Base-by-base conservation (phyloP, 1,140 invertebrate species). In the Diabrotica virgifera region DNA sequence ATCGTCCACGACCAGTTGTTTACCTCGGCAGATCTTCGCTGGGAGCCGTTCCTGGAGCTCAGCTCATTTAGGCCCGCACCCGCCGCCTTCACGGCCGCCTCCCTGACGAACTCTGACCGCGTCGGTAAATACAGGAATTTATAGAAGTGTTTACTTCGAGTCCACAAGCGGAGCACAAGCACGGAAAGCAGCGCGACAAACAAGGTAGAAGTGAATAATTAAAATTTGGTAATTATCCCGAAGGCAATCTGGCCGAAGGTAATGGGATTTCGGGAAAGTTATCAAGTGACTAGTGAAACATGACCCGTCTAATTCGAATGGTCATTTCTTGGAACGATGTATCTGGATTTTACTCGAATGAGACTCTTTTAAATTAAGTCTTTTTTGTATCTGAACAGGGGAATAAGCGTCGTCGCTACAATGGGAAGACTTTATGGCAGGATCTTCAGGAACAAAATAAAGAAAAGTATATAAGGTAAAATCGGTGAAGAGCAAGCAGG, bases 121-220 rank as follows among this genome's bases (percentile, higher is more conserved):
- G 53, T 36, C 14, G 58, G 64, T 65, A 65, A 65, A 65, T 60
- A 54, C 35, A 55, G 12, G 58, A 61, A 65, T 65, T 65, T 65
- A 65, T 65, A 36, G 64, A 46, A 55, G 50, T 64, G 57, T 60
- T 65, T 65, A 65, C 62, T 57, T 57, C 53, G 40, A 58, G 38
- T 63, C 55, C 53, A 36, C 54, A 24, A n/a, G 12, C 54, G 10
- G 54, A 40, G 62, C 62, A 46, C 40, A 46, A 46, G 40, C 40
- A 46, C 2, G 8, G 40, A 46, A 46, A 46, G 40, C 53, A 35
- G 35, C 52, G 36, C 37, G 62, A 57, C 62, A 53, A 59, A 38
- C 60, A 54, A 53, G 60, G 51, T 54, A 50, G 60, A 13, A 36
- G 52, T 62, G 60, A 62, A 62, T 62, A 62, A 62, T 62, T 62